A percentile compares a stretch with the other conserved stretches of the same genome.
Conservation (phyloP, 2,797 vertebrate species). For the Pristis pectinata region DNA sequence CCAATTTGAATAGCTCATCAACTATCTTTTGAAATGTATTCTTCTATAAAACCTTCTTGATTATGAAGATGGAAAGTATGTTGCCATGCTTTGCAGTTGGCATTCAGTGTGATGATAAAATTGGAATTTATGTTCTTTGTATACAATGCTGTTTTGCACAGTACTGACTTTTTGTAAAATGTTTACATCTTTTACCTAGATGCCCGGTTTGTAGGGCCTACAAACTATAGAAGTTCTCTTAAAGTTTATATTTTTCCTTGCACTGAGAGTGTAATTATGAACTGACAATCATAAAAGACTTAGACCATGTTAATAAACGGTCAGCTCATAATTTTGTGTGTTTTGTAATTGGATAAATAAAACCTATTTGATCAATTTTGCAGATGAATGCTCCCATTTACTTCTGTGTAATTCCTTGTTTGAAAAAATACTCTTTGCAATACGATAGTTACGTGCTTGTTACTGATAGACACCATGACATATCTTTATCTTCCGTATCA, state of each 20-base stretch:
- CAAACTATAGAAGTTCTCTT: background rate
- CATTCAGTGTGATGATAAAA: background rate
- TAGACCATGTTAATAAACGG: slow-evolving; percentile 2
- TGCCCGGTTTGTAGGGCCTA: background rate
- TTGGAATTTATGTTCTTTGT: background rate
- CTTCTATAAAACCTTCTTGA: background rate
- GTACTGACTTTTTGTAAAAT: background rate
- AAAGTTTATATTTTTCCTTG: background rate
- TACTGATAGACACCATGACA: background rate
- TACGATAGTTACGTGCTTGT: background rate
- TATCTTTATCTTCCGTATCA: background rate
- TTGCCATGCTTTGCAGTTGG: background rate
- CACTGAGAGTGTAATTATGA: background rate
- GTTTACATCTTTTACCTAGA: background rate
- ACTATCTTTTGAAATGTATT: background rate
- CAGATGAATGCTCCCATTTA: background rate
- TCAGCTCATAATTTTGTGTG: slow-evolving; percentile 12
- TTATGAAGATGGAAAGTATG: background rate
- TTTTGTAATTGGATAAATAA: slow-evolving; percentile 23
- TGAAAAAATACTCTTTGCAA: background rate
- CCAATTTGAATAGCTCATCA: background rate
- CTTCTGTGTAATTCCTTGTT: background rate
- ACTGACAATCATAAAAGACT: background rate
- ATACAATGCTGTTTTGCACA: slow-evolving; percentile 28
- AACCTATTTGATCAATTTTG: background rate